Percentiles rank a stretch among this genome's conserved stretches.
phyloP scores from a whole-genome alignment of 2,113 vertebrate genomes.

The Sardina pilchardus region DNA sequence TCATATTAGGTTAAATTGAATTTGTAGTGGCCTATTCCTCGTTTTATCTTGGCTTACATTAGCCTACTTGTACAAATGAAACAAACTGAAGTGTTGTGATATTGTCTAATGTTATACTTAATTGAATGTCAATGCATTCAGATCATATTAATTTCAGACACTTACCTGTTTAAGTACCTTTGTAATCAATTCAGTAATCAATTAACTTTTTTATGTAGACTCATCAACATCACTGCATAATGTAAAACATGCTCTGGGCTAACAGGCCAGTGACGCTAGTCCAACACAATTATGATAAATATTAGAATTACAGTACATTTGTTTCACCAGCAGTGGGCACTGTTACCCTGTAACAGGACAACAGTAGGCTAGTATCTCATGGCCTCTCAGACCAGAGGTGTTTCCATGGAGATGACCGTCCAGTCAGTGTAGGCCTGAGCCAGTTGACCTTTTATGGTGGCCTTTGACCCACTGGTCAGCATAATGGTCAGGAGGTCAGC shows the following conservation, averaged over 20 bases:
- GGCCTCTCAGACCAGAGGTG: conserved; percentile 35
- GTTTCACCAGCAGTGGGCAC: conserved; percentile 42
- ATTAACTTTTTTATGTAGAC: too few species aligned
- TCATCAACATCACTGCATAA: background rate
- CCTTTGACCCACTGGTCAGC: conserved; percentile 63
- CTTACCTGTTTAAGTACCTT: too few species aligned
- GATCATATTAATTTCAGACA: too few species aligned
- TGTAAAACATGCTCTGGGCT: background rate
- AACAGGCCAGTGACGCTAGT: background rate
- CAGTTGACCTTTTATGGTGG: conserved; percentile 62
- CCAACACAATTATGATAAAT: too few species aligned
- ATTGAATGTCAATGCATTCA: too few species aligned
- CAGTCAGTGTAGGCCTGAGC: conserved; percentile 55
- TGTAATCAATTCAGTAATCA: too few species aligned
- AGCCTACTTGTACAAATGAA: too few species aligned
- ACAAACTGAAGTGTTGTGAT: too few species aligned
- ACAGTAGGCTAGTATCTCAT: conserved; percentile 34
- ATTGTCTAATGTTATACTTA: too few species aligned
- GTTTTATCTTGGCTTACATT: too few species aligned
- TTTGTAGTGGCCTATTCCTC: too few species aligned
- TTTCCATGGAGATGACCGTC: conserved; percentile 51
- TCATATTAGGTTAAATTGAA: background rate
- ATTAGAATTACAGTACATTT: background rate
- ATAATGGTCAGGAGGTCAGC: conserved; percentile 63
- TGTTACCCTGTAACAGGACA: conserved; percentile 20